These are phyloP conservation scores for Cyclura pinguis DNA, from an alignment of 2,797 vertebrate genomes.

Conservation along the genomic window DNA sequence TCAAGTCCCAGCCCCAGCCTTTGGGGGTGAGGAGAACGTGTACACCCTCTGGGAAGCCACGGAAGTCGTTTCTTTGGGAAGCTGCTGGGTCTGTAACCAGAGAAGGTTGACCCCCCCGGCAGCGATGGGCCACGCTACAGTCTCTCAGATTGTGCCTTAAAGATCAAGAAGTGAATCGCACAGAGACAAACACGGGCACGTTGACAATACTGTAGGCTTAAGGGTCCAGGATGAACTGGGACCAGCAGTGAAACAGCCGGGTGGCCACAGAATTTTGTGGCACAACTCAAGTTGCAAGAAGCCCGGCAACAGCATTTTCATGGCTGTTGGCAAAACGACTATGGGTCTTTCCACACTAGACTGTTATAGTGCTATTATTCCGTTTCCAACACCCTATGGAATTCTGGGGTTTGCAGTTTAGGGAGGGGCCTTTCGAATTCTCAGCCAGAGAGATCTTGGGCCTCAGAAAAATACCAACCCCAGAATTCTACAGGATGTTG, in stretches of 20 bases:
- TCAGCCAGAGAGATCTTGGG: too few species aligned
- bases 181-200: neutral
- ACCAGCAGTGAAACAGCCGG: neutral
- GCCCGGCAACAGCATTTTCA: neutral
- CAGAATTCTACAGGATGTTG: too few species aligned
- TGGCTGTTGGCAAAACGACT: neutral
- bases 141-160: too few species aligned
- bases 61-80: constrained; percentile 66
- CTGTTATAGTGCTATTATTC: too few species aligned
- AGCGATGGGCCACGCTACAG: constrained; percentile 25
- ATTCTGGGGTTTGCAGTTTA: too few species aligned
- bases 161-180: neutral
- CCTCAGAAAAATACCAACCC: too few species aligned
- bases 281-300: too few species aligned
- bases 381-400: too few species aligned
- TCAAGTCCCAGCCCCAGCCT: constrained; percentile 68
- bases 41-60: neutral
- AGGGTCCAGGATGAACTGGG: too few species aligned
- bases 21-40: constrained; percentile 52
- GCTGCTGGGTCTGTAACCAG: constrained; percentile 69
- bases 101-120: constrained; percentile 59
- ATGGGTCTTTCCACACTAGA: neutral
- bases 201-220: neutral
- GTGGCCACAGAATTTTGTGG: neutral
- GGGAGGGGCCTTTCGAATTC: too few species aligned